Base-by-base conservation (phyloP, 2,888 invertebrate species). In the Cheiracanthium punctorium region DNA sequence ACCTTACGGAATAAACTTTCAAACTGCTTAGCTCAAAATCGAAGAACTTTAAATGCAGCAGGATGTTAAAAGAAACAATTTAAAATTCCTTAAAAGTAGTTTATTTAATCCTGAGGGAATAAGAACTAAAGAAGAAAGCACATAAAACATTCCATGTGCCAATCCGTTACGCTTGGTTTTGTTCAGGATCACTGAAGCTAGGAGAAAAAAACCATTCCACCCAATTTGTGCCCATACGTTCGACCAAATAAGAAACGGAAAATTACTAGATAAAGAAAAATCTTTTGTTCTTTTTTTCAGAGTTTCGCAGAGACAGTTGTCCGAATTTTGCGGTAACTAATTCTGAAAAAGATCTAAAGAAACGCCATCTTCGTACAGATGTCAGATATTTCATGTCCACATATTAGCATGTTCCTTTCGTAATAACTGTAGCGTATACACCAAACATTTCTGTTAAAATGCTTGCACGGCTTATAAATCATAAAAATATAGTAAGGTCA, bases 191-290 rank as follows among this genome's bases (percentile, higher is more conserved):
- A 32, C 32, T 32, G 30, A 71, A 24, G 67, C 30, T 7, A 29
- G 20, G 8, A 29, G 17, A 29, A n/a, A 71, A 65, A 48, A 72
- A 71, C 30, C 64, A 28, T 32, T 72, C 64, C 41, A 73, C 73
- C 80, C 72, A 80, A 72, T 80, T 80, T 71, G 24, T 32, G 72
- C 48, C 65, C 72, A 70, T 30, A 67, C 65, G 73, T 65, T 80
- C 65, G 41, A 33, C 65, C 80, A 80, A 72, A 43, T 28, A 48
- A 43, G 72, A 71, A 80, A 71, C 71, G 71, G 70, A 70, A 37
- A 20, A 29, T 64, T 72, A 65, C 41, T 32, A 58, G 58, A 73
- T 72, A 72, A 24, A 67, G 65, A 80, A 80, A 80, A 80, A 80
- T 80, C 72, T 72, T 65, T 65, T 37, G 20, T 30, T 71, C 41